Evolutionary conservation across 2,797 vertebrate genomes (phyloP).

Genomic region (Echeneis naucrates): DNA sequence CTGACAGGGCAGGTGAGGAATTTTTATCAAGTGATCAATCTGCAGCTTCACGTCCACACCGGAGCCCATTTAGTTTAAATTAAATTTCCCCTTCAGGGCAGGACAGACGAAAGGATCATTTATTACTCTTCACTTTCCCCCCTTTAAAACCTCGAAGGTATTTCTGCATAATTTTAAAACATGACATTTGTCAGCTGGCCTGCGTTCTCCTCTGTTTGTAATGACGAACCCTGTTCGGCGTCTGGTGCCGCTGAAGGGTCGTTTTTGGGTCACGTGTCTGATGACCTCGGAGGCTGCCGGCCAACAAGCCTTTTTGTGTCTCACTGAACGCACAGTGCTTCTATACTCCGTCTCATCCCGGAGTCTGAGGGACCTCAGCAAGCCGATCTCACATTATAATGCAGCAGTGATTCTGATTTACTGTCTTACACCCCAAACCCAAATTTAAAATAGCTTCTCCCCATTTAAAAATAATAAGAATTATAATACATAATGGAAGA

Average conservation of each 20-base stretch:
- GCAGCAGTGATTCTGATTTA: constrained; percentile 3
- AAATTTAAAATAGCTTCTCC: not conserved
- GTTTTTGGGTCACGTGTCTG: constrained; percentile 62
- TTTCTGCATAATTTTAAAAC: constrained; percentile 69
- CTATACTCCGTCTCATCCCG: constrained; percentile 41
- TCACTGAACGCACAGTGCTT: constrained; percentile 22
- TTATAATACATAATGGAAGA: not conserved
- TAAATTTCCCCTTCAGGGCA: constrained; percentile 49
- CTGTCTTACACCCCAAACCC: constrained; percentile 3
- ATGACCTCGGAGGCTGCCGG: constrained; percentile 65
- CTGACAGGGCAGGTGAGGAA: constrained; percentile 63
- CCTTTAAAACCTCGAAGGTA: constrained; percentile 36
- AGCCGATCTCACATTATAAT: constrained; percentile 15
- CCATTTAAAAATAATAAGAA: not conserved
- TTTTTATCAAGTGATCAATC: constrained; percentile 52
- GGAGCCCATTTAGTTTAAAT: constrained; percentile 56
- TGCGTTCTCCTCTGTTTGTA: constrained; percentile 53
- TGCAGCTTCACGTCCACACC: constrained; percentile 17
- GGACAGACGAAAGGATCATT: constrained; percentile 49
- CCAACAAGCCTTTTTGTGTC: constrained; percentile 57
- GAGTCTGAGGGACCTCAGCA: constrained; percentile 17
- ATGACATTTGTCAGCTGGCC: constrained; percentile 61
- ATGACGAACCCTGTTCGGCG: constrained; percentile 42
- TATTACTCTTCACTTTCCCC: constrained; percentile 50
- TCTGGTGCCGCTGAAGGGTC: constrained; percentile 48